These are phyloP conservation scores for Danionella cerebrum DNA, from an alignment of 2,113 vertebrate species.

Conservation along the genomic window DNA sequence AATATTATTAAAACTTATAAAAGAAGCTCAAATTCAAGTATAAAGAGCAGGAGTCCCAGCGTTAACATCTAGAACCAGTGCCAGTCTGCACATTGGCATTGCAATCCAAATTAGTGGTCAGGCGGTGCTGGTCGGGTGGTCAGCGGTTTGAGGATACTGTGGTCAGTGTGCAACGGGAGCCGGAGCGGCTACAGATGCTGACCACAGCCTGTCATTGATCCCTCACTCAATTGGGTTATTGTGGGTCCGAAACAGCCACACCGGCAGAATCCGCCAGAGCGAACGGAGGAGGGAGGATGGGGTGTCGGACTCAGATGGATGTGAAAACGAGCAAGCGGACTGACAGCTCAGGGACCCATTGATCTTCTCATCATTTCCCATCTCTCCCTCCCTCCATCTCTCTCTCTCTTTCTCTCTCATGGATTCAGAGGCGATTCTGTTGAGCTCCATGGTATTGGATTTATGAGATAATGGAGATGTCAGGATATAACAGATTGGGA, in stretches of 20 bases:
- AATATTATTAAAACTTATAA: too few relatives aligned
- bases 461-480: conserved; percentile 58
- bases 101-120: conserved; percentile 39
- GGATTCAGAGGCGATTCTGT: conserved; percentile 48
- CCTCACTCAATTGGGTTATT: conserved; percentile 46
- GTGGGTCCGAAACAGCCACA: conserved; percentile 42
- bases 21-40: too few relatives aligned
- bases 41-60: too few relatives aligned
- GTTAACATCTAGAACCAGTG: too few relatives aligned
- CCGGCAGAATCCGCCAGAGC: conserved; percentile 40
- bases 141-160: conserved; percentile 39
- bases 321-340: conserved; percentile 50
- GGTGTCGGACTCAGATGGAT: conserved; percentile 44
- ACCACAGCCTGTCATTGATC: conserved; percentile 52
- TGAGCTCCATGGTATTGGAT: conserved; percentile 55
- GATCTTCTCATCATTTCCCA: conserved; percentile 41
- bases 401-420: conserved; percentile 8
- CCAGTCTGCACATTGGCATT: conserved; percentile 11
- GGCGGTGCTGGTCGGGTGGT: conserved; percentile 27
- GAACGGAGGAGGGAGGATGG: conserved; percentile 5
- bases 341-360: conserved; percentile 51
- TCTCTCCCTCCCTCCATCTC: conserved; percentile 23
- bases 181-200: conserved; percentile 39
- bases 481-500: conserved; percentile 50
- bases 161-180: conserved; percentile 32